phyloP scores from a whole-genome alignment of 2,888 invertebrate genomes.

The Mamestra brassicae region DNA sequence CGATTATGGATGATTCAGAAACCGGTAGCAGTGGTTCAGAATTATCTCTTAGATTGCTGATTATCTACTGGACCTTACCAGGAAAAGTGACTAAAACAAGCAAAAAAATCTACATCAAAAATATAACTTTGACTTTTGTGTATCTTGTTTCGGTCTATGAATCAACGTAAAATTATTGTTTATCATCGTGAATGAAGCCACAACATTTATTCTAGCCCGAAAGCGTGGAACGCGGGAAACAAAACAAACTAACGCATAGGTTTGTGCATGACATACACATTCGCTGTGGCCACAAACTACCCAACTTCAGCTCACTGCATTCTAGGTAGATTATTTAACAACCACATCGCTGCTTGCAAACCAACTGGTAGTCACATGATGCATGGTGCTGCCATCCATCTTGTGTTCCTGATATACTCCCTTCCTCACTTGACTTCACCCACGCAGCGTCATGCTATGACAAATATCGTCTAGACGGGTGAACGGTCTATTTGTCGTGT shows the following conservation, averaged over 20 bases:
- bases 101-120: not conserved
- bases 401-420: conserved; percentile 22
- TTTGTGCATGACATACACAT: not conserved
- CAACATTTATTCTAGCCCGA: not conserved
- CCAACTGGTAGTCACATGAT: not conserved
- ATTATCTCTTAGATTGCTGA: no score
- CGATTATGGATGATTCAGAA: no score
- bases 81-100: no score
- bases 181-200: not conserved
- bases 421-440: conserved; percentile 19
- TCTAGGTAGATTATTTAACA: not conserved
- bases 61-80: no score
- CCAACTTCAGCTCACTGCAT: no score
- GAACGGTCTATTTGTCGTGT: conserved; percentile 39
- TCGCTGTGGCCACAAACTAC: not conserved
- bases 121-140: not conserved
- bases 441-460: conserved; percentile 33
- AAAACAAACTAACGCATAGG: not conserved
- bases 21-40: no score
- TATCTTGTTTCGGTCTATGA: not conserved
- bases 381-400: conserved; percentile 17
- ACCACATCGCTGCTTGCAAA: not conserved
- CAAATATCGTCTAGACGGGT: conserved; percentile 49
- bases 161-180: not conserved
- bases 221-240: not conserved